phyloP scores from a whole-genome alignment of 1,140 invertebrate genomes.

The Reticulitermes speratus region DNA sequence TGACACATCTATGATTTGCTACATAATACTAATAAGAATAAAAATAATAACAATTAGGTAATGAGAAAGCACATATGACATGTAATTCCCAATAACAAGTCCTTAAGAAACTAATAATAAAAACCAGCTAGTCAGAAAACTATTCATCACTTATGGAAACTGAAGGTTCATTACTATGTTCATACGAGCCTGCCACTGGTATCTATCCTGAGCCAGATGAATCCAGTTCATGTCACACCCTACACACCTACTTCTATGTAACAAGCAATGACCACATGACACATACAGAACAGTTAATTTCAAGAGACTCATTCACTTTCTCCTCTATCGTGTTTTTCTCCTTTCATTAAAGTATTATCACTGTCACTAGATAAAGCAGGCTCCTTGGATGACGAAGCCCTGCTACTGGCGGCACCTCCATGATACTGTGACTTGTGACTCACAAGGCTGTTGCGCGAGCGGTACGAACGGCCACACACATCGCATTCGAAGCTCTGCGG shows the following conservation, averaged over 20 bases:
- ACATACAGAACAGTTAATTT: background rate
- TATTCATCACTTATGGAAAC: too few relatives aligned
- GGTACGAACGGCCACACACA: conserved; percentile 53
- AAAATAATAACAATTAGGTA: too few relatives aligned
- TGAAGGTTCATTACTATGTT: too few relatives aligned
- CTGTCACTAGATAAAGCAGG: background rate
- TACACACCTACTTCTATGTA: background rate
- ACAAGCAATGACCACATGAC: background rate
- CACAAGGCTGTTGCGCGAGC: conserved; percentile 54
- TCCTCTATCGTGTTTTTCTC: background rate
- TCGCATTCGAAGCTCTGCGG: conserved; percentile 53
- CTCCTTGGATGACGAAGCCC: background rate
- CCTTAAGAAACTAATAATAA: too few relatives aligned
- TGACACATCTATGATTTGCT: too few relatives aligned
- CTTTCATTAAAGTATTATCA: background rate
- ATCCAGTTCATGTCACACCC: too few relatives aligned
- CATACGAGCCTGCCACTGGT: too few relatives aligned
- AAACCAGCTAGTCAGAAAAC: too few relatives aligned
- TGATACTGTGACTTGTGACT: conserved; percentile 57
- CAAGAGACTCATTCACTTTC: conserved; percentile 6
- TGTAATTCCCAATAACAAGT: too few relatives aligned
- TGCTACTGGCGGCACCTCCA: conserved; percentile 33
- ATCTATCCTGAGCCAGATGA: too few relatives aligned
- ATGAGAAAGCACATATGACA: too few relatives aligned
- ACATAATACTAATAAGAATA: too few relatives aligned